Base-by-base conservation (phyloP, 2,888 invertebrate species). In the Lasioglossum pauxillum region DNA sequence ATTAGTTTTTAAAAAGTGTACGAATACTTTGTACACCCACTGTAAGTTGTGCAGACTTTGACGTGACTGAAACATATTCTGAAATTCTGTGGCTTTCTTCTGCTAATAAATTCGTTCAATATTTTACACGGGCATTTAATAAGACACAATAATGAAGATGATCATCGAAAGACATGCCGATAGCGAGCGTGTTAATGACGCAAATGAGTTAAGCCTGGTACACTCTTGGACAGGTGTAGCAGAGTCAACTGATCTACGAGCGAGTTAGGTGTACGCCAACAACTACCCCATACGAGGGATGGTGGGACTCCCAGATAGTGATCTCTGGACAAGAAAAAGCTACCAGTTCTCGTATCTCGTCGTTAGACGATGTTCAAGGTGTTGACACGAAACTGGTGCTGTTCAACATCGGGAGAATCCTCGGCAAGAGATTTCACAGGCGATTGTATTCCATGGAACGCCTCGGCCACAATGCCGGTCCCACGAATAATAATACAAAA, bases 351-450 rank as follows among this genome's bases (percentile, higher is more conserved):
- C 8, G 35, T 31, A 67, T 35, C 35, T 27, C 5, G 67, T 35
- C 19, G 31, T 67, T 19, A 67, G 53, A 0, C 53, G 53, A 23
- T 8, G 35, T 67, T 8, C 38, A 12, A 69, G 38, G 69, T 69
- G 69, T 69, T 23, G 35, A 69, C 69, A 69, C 69, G 69, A 69
- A 69, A 69, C 38, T 23, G 69, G 69, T 12, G 69, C 23, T 69
- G 38, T 69, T 69, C 23, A 38, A 69, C 23, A 53, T 53, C 69
- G 23, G 4, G n/a, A 69, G 23, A 10, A 38, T 8, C 69, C 38
- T 19, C 31, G 67, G 27, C 31, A 23, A 23, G 69, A 69, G 69
- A 69, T 69, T 38, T 35, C 38, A 38, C 38, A 19, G 23, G 12
- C 38, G 69, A 69, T 69, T 41, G 19, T 19, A 10, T 53, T 23